A percentile compares a stretch with the other conserved stretches of the same genome.
phyloP scores from a whole-genome alignment of 2,888 invertebrate genomes.

The Eilema depressum region DNA sequence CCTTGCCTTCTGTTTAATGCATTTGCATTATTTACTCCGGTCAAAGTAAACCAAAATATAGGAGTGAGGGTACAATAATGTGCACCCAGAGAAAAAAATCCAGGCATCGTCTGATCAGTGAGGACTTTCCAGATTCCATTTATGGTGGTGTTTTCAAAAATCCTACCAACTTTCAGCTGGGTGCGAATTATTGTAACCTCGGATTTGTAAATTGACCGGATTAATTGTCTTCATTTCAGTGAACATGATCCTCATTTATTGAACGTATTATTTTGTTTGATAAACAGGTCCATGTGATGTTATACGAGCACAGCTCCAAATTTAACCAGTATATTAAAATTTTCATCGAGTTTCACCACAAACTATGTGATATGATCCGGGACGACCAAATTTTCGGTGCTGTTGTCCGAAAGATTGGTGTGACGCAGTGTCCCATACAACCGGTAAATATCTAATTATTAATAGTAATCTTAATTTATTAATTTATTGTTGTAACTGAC shows the following conservation, averaged over 20 bases:
- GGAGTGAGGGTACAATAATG: too few relatives aligned
- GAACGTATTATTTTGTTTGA: neutral
- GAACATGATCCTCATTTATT: neutral
- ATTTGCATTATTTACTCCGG: too few relatives aligned
- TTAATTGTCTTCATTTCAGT: neutral
- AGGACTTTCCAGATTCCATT: too few relatives aligned
- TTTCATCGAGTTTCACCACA: neutral
- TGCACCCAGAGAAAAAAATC: too few relatives aligned
- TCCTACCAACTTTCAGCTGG: too few relatives aligned
- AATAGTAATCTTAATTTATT: too few relatives aligned
- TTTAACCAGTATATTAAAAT: neutral
- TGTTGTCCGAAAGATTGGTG: neutral
- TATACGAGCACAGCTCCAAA: neutral
- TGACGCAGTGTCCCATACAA: conserved; percentile 1
- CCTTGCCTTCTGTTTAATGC: too few relatives aligned
- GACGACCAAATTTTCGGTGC: neutral
- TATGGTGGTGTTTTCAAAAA: too few relatives aligned
- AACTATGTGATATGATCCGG: neutral
- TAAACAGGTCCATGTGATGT: neutral
- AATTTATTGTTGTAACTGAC: too few relatives aligned
- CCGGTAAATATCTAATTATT: conserved; percentile 4
- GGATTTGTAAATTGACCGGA: neutral
- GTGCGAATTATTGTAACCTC: too few relatives aligned
- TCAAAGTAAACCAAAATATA: too few relatives aligned
- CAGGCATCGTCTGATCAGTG: too few relatives aligned